Evolutionary conservation across 1,140 invertebrate genomes (phyloP).

Genomic region (Papilio dardanus): DNA sequence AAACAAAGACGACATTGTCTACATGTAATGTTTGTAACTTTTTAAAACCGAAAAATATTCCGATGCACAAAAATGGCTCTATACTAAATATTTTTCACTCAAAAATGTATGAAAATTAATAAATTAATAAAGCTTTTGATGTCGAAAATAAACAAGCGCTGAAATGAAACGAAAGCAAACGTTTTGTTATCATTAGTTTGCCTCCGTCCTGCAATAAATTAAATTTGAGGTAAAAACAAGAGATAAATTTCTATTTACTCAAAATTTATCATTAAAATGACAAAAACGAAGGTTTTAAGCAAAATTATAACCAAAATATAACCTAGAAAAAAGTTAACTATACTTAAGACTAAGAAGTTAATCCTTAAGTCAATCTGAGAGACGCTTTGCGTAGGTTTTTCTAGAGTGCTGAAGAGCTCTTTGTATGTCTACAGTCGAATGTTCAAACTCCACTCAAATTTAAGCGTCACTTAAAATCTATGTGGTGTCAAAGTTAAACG

Average conservation of each 20-base stretch:
- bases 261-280: slow-evolving; percentile 12
- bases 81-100: neutral
- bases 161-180: slow-evolving; percentile 9
- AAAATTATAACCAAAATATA: neutral
- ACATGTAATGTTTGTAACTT: neutral
- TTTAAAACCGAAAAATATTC: neutral
- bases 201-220: slow-evolving; percentile 8
- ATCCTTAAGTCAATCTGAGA: neutral
- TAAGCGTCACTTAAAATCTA: too few relatives aligned
- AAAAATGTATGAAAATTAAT: neutral
- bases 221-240: neutral
- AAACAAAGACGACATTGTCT: neutral
- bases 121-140: neutral
- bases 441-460: too few relatives aligned
- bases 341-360: too few relatives aligned
- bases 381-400: too few relatives aligned
- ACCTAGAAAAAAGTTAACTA: too few relatives aligned
- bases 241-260: neutral
- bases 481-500: too few relatives aligned
- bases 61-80: neutral
- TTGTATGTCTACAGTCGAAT: too few relatives aligned
- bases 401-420: too few relatives aligned
- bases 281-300: neutral
- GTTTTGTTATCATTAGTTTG: slow-evolving; percentile 10
- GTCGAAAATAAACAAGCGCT: neutral